Conservation (phyloP, 2,797 vertebrate genomes). For the Amblyopsis hoosieri region DNA sequence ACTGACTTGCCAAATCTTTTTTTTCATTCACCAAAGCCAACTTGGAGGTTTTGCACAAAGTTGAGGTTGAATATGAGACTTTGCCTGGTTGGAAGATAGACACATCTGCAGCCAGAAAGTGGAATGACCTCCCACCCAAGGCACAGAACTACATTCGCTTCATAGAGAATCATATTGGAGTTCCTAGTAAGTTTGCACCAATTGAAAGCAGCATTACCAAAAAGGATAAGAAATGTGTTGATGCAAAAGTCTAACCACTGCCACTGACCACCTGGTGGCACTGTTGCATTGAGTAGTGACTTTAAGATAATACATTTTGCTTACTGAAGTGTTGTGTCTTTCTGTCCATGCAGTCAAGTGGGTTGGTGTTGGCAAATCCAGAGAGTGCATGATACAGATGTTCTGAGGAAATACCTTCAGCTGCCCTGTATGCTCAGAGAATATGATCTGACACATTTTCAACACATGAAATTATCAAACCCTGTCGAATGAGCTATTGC, state of each 20-base stretch:
- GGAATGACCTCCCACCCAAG: slow-evolving; percentile 93
- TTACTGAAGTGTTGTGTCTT: slow-evolving; percentile 13
- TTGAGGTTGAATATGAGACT: slow-evolving; percentile 96
- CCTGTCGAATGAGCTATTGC: slow-evolving; percentile 6
- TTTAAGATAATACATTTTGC: slow-evolving; percentile 18
- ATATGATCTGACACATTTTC: slow-evolving; percentile 32
- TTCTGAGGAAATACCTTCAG: slow-evolving; percentile 75
- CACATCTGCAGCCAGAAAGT: slow-evolving; percentile 91
- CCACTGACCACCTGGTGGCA: slow-evolving; percentile 15
- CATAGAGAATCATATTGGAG: slow-evolving; percentile 96
- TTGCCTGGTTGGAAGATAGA: slow-evolving; percentile 96
- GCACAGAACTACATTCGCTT: slow-evolving; percentile 97
- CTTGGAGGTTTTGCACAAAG: slow-evolving; percentile 95
- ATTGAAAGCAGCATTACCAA: neutral
- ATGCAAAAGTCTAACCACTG: neutral
- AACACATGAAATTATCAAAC: slow-evolving; percentile 26
- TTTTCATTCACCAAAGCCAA: slow-evolving; percentile 80
- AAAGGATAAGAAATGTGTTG: neutral
- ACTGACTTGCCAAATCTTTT: neutral
- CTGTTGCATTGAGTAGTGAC: slow-evolving; percentile 9
- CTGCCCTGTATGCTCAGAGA: slow-evolving; percentile 13
- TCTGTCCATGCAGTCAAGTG: slow-evolving; percentile 88
- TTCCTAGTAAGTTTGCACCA: slow-evolving; percentile 83
- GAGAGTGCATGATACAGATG: slow-evolving; percentile 99
- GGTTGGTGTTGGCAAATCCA: slow-evolving; percentile 97